Evolutionary conservation across 2,888 invertebrate species (phyloP), one percentile per base, ranked within the genome.

Genomic region (Fissipunctia ypsillon): DNA sequence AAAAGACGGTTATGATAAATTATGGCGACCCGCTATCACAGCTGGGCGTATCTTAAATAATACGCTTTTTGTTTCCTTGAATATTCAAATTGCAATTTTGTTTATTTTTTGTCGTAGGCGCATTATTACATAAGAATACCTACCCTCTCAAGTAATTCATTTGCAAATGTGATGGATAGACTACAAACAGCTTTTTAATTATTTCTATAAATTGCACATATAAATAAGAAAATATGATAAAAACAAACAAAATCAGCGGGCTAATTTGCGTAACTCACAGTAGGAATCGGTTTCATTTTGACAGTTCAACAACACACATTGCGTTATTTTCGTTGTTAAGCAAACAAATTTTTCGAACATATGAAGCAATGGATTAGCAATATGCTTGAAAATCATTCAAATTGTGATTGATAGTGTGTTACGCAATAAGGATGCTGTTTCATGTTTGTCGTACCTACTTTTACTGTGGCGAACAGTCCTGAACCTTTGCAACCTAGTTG

Each of bases 1-100:
- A 91, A 91, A 90, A 90, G 88, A 88, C 89, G 88, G 87, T 88
- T 84, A 88, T 90, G 88, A 91, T 91, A 90, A 91, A 91, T 92
- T 90, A 89, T 87, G 84, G 83, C 82, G 83, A 87, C 86, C 87
- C 82, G 85, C 78, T 87, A 88, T 87, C 85, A 84, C 73, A 81
- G 79, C 84, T 80, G 84, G 72, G 78, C 80, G 81, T 81, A 78
- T 74, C 84, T 81, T 76, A 81, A 90, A 85, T 85, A 80, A 84
- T 84, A 84, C 83, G 80, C 80, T 78, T 88, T 85, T 86, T 84
- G 84, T 87, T 84, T 85, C 60, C 52, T 70, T 73, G 73, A 73
- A 77, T 82, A 82, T 82, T 72, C 63, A 66, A 83, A 85, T 76
- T 59, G 43, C 25, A 41, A 70, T 68, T 77, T 69, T 69, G 61